Percentiles rank a stretch among this genome's conserved stretches.
Evolutionary conservation across 2,113 vertebrate genomes (phyloP).

Genomic region (Pimephales promelas): DNA sequence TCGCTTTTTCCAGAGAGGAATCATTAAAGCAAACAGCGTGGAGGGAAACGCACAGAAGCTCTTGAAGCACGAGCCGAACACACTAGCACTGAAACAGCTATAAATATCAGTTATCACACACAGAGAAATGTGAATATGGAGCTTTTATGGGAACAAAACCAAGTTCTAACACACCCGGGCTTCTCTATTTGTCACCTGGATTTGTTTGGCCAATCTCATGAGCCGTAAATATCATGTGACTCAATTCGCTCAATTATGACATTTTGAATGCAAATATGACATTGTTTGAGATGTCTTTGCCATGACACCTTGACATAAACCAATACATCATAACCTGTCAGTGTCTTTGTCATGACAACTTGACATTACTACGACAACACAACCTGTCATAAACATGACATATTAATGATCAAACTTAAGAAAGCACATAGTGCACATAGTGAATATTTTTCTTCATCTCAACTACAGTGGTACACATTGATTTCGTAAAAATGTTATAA

Average conservation of each 20-base stretch:
- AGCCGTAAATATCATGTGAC: not conserved
- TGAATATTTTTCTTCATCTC: too few relatives aligned
- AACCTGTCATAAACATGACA: too few relatives aligned
- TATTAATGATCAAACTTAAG: too few relatives aligned
- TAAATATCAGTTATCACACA: constrained; percentile 73
- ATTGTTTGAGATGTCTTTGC: too few relatives aligned
- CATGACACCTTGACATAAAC: too few relatives aligned
- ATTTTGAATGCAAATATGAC: too few relatives aligned
- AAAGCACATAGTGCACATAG: too few relatives aligned
- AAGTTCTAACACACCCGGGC: not conserved
- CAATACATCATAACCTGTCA: too few relatives aligned
- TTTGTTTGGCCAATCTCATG: not conserved
- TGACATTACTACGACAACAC: too few relatives aligned
- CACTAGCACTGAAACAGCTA: constrained; percentile 60
- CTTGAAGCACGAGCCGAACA: constrained; percentile 45
- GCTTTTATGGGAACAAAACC: not conserved
- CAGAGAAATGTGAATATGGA: not conserved
- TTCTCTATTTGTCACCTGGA: not conserved
- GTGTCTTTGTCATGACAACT: too few relatives aligned
- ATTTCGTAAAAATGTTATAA: too few relatives aligned
- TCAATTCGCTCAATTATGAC: not conserved
- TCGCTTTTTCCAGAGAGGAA: constrained; percentile 10
- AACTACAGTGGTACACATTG: too few relatives aligned
- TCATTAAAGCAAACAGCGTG: constrained; percentile 19
- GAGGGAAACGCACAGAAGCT: not conserved